Evolutionary conservation across 2,113 vertebrate genomes (phyloP).

Genomic region (Struthio camelus): DNA sequence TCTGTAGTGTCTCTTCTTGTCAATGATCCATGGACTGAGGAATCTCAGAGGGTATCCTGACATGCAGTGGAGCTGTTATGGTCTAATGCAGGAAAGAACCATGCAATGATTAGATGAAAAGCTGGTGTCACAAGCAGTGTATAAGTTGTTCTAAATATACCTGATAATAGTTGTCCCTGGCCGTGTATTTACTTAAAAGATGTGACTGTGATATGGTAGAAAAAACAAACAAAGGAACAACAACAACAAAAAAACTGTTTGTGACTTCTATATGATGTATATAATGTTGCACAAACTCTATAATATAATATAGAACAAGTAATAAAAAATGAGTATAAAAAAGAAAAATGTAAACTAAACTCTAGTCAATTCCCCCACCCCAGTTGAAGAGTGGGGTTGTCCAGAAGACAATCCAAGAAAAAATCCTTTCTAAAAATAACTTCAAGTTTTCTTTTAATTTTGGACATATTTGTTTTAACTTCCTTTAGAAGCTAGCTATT

Average conservation of each 20-base stretch:
- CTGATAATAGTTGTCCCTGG: background rate
- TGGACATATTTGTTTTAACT: background rate
- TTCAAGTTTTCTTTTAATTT: background rate
- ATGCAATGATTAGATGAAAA: background rate
- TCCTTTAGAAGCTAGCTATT: background rate
- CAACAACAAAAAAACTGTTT: background rate
- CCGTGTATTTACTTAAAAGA: background rate
- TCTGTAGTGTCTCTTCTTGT: constrained; percentile 38
- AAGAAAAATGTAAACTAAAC: background rate
- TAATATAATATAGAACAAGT: background rate
- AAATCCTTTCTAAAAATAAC: background rate
- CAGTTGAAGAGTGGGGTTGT: background rate
- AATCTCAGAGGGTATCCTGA: constrained; percentile 37
- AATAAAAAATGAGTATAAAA: background rate
- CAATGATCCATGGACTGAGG: constrained; percentile 36
- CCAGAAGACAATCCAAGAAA: background rate
- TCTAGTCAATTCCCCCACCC: background rate
- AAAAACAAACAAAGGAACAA: background rate
- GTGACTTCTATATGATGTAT: background rate
- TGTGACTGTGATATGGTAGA: background rate
- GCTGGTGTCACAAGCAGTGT: background rate
- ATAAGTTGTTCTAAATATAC: background rate
- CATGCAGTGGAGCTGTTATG: background rate
- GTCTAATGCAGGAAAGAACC: constrained; percentile 13
- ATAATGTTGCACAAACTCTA: background rate